Conservation (phyloP, 2,888 invertebrate species). For the Silvanus unidentatus region DNA sequence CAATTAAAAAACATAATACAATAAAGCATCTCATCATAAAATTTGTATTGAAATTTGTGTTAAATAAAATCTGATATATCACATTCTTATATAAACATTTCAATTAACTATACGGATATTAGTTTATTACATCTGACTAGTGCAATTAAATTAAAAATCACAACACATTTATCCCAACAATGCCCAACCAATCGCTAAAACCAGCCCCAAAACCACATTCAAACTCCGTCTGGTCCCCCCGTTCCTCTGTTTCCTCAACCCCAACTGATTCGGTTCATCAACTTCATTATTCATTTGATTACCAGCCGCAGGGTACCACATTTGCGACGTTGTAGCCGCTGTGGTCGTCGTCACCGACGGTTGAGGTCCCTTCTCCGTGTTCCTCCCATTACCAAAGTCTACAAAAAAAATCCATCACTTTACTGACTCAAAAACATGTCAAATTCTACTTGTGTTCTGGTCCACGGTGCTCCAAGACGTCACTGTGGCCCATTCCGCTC, state of each 20-base stretch:
- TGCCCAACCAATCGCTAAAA: no score
- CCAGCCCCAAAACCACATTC: no score
- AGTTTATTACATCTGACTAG: no score
- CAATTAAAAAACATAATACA: no score
- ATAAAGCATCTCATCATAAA: no score
- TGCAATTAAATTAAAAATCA: no score
- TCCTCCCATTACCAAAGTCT: neutral
- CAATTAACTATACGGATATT: no score
- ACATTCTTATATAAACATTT: no score
- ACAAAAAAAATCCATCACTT: neutral
- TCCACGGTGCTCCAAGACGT: conserved; percentile 34
- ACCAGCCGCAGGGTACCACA: conserved; percentile 51
- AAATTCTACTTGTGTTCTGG: conserved; percentile 13
- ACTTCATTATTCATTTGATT: conserved; percentile 51
- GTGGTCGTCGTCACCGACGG: neutral
- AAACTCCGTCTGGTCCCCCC: no score
- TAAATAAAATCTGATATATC: no score
- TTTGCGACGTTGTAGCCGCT: conserved; percentile 20
- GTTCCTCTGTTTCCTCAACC: conserved; percentile 36
- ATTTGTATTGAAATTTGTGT: no score
- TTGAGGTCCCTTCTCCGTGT: neutral
- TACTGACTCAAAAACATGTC: neutral
- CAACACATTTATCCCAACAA: no score
- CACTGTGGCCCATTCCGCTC: conserved; percentile 35
- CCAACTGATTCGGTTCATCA: conserved; percentile 55